Conservation (phyloP, 2,113 vertebrate species). For the Pyrgilauda ruficollis region DNA sequence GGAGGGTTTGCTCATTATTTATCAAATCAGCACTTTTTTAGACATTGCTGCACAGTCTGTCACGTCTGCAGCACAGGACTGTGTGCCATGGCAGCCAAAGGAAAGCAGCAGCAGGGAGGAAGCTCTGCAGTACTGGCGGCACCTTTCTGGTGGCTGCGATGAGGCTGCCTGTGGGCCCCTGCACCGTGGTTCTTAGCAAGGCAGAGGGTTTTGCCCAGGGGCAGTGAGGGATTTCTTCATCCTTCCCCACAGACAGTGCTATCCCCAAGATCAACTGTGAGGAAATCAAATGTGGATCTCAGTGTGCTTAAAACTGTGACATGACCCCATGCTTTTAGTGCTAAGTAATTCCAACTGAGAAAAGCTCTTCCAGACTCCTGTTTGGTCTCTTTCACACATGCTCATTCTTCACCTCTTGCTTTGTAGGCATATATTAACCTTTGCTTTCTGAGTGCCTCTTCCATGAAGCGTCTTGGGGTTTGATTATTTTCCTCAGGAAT, state of each 20-base stretch:
- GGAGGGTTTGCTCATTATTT: background rate
- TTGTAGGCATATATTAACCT: background rate
- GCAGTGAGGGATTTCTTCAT: background rate
- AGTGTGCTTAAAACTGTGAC: background rate
- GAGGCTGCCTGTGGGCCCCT: background rate
- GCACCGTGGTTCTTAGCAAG: rapidly evolving
- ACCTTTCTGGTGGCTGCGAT: rapidly evolving
- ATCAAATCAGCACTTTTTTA: background rate
- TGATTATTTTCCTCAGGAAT: background rate
- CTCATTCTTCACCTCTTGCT: background rate
- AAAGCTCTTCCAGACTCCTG: background rate
- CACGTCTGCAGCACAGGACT: rapidly evolving
- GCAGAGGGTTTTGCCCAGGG: rapidly evolving
- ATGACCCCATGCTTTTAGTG: background rate
- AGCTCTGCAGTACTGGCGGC: background rate
- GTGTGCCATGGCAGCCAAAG: background rate
- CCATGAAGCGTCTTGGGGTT: background rate
- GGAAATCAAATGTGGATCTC: background rate
- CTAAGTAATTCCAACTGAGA: background rate
- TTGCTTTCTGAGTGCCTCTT: background rate
- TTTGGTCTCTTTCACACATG: background rate
- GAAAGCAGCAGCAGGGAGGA: background rate
- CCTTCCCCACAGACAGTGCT: rapidly evolving
- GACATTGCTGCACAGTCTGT: background rate
- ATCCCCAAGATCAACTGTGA: rapidly evolving